Conservation (phyloP, 2,113 vertebrate genomes). For the Garra rufa region DNA sequence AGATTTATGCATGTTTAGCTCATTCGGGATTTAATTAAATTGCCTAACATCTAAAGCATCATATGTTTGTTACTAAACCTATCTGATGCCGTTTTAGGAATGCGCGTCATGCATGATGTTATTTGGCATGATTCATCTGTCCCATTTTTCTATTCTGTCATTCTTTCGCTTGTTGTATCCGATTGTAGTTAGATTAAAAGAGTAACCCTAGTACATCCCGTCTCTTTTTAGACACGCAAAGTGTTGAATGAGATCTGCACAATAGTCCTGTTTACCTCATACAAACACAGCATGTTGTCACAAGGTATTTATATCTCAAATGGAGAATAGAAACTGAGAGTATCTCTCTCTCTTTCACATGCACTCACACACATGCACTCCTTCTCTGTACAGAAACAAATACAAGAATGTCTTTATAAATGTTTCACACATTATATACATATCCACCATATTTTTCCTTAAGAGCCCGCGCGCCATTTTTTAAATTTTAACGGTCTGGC, state of each 20-base stretch:
- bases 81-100: background rate
- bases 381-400: background rate
- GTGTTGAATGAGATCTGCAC: constrained; percentile 65
- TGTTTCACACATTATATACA: no score
- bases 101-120: background rate
- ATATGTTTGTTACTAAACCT: background rate
- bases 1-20: constrained; percentile 9
- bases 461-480: no score
- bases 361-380: background rate
- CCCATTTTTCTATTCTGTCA: background rate
- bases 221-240: constrained; percentile 52
- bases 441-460: no score
- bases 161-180: background rate
- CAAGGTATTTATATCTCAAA: constrained; percentile 32
- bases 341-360: constrained; percentile 30
- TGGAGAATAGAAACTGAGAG: constrained; percentile 52
- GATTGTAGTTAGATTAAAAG: constrained; percentile 31
- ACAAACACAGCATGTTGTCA: constrained; percentile 52
- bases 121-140: background rate
- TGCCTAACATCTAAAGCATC: background rate
- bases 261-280: constrained; percentile 54
- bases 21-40: background rate
- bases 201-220: constrained; percentile 4
- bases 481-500: no score
- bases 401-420: no score